A percentile compares a stretch with the other conserved stretches of the same genome.
Conservation (phyloP, 2,797 vertebrate species). For the Pelobates cultripes region DNA sequence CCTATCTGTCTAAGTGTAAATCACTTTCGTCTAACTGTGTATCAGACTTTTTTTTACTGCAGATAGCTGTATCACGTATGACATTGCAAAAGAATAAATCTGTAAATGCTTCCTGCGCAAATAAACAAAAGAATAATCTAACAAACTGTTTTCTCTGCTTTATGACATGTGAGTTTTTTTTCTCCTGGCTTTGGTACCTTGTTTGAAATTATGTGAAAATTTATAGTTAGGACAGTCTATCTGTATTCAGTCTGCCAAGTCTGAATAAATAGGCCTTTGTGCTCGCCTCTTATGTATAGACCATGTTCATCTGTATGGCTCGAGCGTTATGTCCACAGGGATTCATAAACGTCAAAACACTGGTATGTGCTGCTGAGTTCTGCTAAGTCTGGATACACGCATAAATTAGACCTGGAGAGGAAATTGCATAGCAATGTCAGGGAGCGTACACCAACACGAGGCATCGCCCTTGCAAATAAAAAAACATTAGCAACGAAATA, state of each 20-base stretch:
- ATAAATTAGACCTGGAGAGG: conserved; percentile 77
- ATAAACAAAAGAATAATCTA: conserved; percentile 71
- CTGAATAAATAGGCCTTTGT: conserved; percentile 84
- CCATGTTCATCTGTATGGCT: conserved; percentile 77
- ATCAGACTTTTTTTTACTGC: too few species aligned
- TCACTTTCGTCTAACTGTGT: too few species aligned
- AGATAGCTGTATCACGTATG: too few species aligned
- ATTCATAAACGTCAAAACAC: conserved; percentile 80
- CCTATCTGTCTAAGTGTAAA: too few species aligned
- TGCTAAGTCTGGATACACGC: conserved; percentile 76
- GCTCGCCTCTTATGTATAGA: conserved; percentile 80
- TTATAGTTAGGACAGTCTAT: conserved; percentile 78
- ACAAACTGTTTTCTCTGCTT: conserved; percentile 68
- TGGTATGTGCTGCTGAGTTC: conserved; percentile 77
- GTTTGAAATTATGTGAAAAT: conserved; percentile 77
- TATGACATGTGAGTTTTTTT: conserved; percentile 63
- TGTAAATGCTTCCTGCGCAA: conserved; percentile 58
- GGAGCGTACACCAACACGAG: conserved; percentile 33
- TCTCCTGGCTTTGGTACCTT: conserved; percentile 66
- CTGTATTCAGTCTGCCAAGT: conserved; percentile 77
- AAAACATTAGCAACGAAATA: conserved; percentile 17
- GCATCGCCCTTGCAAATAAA: conserved; percentile 40
- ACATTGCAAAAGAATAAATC: conserved; percentile 56
- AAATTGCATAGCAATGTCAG: conserved; percentile 60
- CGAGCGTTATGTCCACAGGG: conserved; percentile 76